Evolutionary conservation across 2,888 invertebrate species (phyloP), one percentile per base, ranked within the genome.

Genomic region (Embidobia sp.): DNA sequence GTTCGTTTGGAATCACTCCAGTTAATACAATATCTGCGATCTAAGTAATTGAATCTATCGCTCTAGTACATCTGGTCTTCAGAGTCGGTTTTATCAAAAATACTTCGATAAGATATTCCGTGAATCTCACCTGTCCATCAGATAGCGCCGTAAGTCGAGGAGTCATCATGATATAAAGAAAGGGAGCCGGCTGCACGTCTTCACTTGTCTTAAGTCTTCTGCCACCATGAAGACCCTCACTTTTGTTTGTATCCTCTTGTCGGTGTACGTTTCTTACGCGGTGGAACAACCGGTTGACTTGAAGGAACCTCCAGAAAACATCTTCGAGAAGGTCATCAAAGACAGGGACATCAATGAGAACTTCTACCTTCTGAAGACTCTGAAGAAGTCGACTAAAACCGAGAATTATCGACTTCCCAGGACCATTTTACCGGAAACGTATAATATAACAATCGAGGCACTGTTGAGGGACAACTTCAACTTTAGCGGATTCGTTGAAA

Each of bases 391-490:
- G 7, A 33, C 31, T 0, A 16, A 40, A 3, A 29, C 29, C 7
- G 66, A 64, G 22, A 35, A 64, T 19, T 79, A 79, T 33, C 59
- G 79, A 22, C 15, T 79, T 1, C 77, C 79, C 3, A 40, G 16
- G 18, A 15, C 64, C 0, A 35, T 79, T 27, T 5, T 40, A 0
- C 79, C 79, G 6, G 35, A 44, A 3, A 55, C 10, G 11, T 79
- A 79, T 29, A 66, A 77, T 5, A 15, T 79, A 1, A 35, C 66
- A 0, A n/a, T 77, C 1, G 40, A 63, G n/a, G 7, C 42, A 4
- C 26, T 35, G 18, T 7, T 77, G 27, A 5, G 0, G 2, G 35
- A 18, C 0, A 11, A 53, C 10, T 69, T 79, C 10, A 35, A 46
- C 13, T 79, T 73, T 33, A 13, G 6, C 4, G 79, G 79, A 5